phyloP scores from a whole-genome alignment of 2,888 invertebrate genomes.

The Pyralis farinalis region DNA sequence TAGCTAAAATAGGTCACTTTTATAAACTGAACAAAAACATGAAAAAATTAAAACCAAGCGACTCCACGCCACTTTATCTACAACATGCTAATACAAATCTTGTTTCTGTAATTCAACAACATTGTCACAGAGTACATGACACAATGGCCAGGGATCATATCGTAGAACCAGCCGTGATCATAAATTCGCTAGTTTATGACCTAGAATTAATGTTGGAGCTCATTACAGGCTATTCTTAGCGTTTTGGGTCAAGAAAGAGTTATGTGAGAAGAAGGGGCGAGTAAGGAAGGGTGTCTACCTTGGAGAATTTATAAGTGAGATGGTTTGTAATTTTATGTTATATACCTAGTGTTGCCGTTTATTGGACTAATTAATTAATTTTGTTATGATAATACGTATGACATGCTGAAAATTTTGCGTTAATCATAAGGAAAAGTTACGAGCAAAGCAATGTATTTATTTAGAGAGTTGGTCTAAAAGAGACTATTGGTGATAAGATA shows the following conservation, averaged over 20 bases:
- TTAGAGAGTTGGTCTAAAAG: too few relatives aligned
- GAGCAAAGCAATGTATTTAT: too few relatives aligned
- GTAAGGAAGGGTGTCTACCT: conserved; percentile 29
- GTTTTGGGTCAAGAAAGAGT: conserved; percentile 76
- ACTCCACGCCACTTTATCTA: conserved; percentile 36
- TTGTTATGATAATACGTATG: too few relatives aligned
- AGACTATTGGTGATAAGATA: too few relatives aligned
- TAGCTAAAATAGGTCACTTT: too few relatives aligned
- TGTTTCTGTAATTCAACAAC: conserved; percentile 66
- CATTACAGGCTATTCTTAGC: conserved; percentile 76
- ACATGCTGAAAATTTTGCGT: too few relatives aligned
- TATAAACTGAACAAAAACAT: too few relatives aligned
- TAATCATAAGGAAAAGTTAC: too few relatives aligned
- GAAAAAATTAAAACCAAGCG: conserved; percentile 6
- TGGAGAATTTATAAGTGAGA: too few relatives aligned
- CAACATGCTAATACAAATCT: conserved; percentile 47
- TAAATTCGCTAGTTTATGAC: conserved; percentile 75
- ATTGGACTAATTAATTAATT: too few relatives aligned
- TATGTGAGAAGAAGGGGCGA: conserved; percentile 67
- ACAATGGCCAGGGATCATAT: conserved; percentile 69
- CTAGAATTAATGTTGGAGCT: conserved; percentile 74
- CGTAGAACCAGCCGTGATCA: conserved; percentile 63
- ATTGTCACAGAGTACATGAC: conserved; percentile 54
- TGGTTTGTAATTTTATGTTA: too few relatives aligned
- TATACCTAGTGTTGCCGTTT: too few relatives aligned